These are phyloP conservation scores for Oryzias curvinotus DNA, from an alignment of 2,113 vertebrate genomes.

Conservation along the genomic window DNA sequence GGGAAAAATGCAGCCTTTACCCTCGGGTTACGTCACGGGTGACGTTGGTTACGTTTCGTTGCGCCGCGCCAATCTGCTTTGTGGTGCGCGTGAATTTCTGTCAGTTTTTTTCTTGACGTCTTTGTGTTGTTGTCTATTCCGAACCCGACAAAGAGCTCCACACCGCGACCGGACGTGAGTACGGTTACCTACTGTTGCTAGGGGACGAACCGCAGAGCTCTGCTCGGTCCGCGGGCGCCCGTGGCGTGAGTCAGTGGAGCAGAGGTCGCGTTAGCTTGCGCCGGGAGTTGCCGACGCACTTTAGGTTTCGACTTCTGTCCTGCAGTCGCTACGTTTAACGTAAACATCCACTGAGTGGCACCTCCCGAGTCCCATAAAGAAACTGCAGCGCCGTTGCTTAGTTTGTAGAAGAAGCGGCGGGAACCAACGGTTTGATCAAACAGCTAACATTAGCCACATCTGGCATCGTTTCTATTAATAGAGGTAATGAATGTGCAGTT, in stretches of 20 bases:
- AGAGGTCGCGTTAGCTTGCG: too few species aligned
- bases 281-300: too few species aligned
- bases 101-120: not conserved
- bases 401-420: too few species aligned
- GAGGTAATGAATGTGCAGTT: too few species aligned
- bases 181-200: too few species aligned
- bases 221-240: too few species aligned
- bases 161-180: too few species aligned
- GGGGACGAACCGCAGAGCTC: too few species aligned
- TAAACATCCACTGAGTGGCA: rapidly evolving
- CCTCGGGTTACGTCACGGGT: not conserved
- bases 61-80: conserved; percentile 2
- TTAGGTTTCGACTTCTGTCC: not conserved
- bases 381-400: not conserved
- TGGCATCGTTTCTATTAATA: too few species aligned
- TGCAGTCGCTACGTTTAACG: not conserved
- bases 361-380: not conserved
- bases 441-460: too few species aligned
- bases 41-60: not conserved
- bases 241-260: too few species aligned
- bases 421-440: too few species aligned
- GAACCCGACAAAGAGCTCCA: not conserved
- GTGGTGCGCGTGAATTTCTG: conserved; percentile 5
- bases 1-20: conserved; percentile 17
- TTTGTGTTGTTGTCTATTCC: not conserved